These are phyloP conservation scores for Heloderma charlesbogerti DNA, from an alignment of 2,113 vertebrate genomes.

Conservation along the genomic window DNA sequence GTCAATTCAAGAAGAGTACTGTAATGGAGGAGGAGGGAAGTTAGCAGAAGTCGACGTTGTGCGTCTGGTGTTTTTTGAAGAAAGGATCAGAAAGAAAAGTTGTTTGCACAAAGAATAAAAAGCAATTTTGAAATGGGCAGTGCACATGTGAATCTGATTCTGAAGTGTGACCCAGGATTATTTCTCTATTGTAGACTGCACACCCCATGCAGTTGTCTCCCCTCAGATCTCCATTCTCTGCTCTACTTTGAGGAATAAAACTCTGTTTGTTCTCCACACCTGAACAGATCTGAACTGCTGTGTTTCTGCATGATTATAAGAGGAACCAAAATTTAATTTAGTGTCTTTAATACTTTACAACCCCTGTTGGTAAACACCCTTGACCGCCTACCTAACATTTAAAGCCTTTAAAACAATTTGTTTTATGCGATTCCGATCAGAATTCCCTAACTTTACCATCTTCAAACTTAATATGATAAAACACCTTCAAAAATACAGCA, in stretches of 20 bases:
- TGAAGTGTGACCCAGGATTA: conserved; percentile 47
- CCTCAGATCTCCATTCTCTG: conserved; percentile 53
- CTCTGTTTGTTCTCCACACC: conserved; percentile 67
- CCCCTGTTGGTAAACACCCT: conserved; percentile 86
- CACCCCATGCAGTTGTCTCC: conserved; percentile 56
- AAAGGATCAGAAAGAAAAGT: conserved; percentile 29
- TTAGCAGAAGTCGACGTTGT: conserved; percentile 49
- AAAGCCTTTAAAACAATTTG: conserved; percentile 90
- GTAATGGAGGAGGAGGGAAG: conserved; percentile 15
- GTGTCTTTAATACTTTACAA: conserved; percentile 87
- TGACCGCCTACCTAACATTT: conserved; percentile 88
- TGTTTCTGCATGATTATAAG: conserved; percentile 84
- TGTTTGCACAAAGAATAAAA: conserved; percentile 31
- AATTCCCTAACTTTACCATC: conserved; percentile 91
- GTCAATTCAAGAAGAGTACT: conserved; percentile 56
- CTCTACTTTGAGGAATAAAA: conserved; percentile 47
- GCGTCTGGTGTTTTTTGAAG: conserved; percentile 49
- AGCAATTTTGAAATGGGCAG: conserved; percentile 19
- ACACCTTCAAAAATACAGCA: conserved; percentile 96
- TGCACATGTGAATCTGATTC: conserved; percentile 25
- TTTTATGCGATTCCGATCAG: conserved; percentile 88
- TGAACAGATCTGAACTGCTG: conserved; percentile 70
- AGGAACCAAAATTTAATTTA: conserved; percentile 86
- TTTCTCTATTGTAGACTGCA: conserved; percentile 54
- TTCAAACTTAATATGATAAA: conserved; percentile 94